Evolutionary conservation across 1,140 invertebrate genomes (phyloP).

Genomic region (Cylas formicarius): DNA sequence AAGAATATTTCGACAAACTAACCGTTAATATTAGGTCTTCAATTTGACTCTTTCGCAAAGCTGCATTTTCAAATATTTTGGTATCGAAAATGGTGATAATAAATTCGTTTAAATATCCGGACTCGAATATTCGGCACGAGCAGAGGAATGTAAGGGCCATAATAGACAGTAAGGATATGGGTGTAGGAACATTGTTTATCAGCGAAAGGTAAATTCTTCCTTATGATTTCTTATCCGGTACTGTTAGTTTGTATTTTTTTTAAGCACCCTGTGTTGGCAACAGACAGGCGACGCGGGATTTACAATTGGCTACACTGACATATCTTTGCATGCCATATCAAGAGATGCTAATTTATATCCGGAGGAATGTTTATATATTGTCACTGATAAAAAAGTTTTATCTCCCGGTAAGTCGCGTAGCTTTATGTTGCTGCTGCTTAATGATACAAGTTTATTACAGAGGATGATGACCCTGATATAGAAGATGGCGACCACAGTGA

Average conservation of each 20-base stretch:
- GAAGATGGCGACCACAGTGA: conserved; percentile 47
- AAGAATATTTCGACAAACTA: too few relatives aligned
- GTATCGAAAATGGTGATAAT: conserved; percentile 40
- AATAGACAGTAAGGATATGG: conserved; percentile 37
- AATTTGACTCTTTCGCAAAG: too few relatives aligned
- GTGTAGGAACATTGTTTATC: conserved; percentile 35
- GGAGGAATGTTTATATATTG: conserved; percentile 62
- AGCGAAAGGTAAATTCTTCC: conserved; percentile 34
- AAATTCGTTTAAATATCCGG: conserved; percentile 33
- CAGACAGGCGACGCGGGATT: conserved; percentile 56
- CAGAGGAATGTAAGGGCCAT: conserved; percentile 31
- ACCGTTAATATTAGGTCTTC: too few relatives aligned
- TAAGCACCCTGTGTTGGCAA: conserved; percentile 59
- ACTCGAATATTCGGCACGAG: conserved; percentile 33
- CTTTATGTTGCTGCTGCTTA: background rate
- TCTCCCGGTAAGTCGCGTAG: conserved; percentile 42
- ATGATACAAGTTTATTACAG: conserved; percentile 6
- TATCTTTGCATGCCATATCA: conserved; percentile 68
- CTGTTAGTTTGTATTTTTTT: conserved; percentile 28
- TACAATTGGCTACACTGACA: conserved; percentile 62
- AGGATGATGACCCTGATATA: conserved; percentile 35
- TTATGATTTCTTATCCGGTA: conserved; percentile 8
- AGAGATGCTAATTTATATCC: conserved; percentile 57
- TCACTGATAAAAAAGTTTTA: conserved; percentile 57
- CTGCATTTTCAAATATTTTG: too few relatives aligned